phyloP scores from a whole-genome alignment of 2,888 invertebrate genomes.

The Fragum sueziense region DNA sequence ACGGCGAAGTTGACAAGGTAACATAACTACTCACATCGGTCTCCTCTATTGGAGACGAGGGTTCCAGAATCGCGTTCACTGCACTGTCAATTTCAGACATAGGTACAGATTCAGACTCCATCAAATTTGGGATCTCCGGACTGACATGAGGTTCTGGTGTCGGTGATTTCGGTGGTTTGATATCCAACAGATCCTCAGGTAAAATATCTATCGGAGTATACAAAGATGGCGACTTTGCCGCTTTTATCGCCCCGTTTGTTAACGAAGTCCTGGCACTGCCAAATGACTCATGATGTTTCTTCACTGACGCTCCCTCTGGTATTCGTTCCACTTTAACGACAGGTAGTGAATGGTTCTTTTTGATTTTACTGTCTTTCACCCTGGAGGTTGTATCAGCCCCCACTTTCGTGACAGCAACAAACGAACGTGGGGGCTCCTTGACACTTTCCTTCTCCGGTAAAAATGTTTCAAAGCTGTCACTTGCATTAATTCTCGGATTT shows the following conservation, averaged over 20 bases:
- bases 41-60: constrained; percentile 42
- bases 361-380: constrained; percentile 61
- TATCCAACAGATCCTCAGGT: constrained; percentile 29
- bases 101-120: constrained; percentile 24
- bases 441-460: constrained; percentile 73
- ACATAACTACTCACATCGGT: constrained; percentile 40
- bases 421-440: constrained; percentile 71
- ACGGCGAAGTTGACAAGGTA: constrained; percentile 53
- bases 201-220: constrained; percentile 43
- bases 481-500: constrained; percentile 8
- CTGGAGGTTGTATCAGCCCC: constrained; percentile 62
- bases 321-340: constrained; percentile 81
- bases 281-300: constrained; percentile 54
- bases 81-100: constrained; percentile 53
- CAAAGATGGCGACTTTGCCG: constrained; percentile 41
- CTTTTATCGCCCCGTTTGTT: constrained; percentile 48
- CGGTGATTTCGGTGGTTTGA: constrained; percentile 34
- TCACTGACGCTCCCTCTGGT: constrained; percentile 68
- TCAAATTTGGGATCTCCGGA: constrained; percentile 23
- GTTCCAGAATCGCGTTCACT: constrained; percentile 56
- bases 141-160: constrained; percentile 41
- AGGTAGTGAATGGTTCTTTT: constrained; percentile 76
- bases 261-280: constrained; percentile 48
- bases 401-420: constrained; percentile 64
- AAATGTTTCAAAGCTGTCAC: constrained; percentile 38